phyloP scores from a whole-genome alignment of 2,888 invertebrate genomes.

The Lepidochrysops patricia region DNA sequence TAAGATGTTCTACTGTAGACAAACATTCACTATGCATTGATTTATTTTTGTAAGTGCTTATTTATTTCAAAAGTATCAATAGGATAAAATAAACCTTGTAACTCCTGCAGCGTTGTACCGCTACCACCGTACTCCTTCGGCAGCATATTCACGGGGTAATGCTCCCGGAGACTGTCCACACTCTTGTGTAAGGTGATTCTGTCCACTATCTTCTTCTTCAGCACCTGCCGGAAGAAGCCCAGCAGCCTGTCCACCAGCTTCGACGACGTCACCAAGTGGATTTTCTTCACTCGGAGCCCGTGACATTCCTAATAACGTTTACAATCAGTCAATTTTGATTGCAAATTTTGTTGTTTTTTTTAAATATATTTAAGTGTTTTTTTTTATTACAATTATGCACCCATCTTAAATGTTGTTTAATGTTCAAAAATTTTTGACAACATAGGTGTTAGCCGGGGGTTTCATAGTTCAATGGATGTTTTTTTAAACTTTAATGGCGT shows the following conservation, averaged over 20 bases:
- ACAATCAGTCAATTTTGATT: too few relatives aligned
- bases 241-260: neutral
- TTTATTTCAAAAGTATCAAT: neutral
- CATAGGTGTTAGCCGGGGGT: too few relatives aligned
- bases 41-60: too few relatives aligned
- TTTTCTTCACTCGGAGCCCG: neutral
- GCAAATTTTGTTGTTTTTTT: too few relatives aligned
- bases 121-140: constrained; percentile 7
- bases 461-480: too few relatives aligned
- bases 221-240: neutral
- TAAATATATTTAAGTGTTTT: too few relatives aligned
- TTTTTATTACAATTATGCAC: too few relatives aligned
- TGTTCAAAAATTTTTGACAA: too few relatives aligned
- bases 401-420: too few relatives aligned
- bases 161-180: neutral
- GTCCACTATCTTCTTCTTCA: neutral
- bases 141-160: neutral
- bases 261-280: constrained; percentile 5
- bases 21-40: too few relatives aligned
- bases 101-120: neutral
- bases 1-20: too few relatives aligned
- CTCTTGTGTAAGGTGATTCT: neutral
- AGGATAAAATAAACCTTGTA: neutral
- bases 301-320: neutral
- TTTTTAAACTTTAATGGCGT: too few relatives aligned